phyloP scores from a whole-genome alignment of 2,888 invertebrate species.

The Volucella bombylans region DNA sequence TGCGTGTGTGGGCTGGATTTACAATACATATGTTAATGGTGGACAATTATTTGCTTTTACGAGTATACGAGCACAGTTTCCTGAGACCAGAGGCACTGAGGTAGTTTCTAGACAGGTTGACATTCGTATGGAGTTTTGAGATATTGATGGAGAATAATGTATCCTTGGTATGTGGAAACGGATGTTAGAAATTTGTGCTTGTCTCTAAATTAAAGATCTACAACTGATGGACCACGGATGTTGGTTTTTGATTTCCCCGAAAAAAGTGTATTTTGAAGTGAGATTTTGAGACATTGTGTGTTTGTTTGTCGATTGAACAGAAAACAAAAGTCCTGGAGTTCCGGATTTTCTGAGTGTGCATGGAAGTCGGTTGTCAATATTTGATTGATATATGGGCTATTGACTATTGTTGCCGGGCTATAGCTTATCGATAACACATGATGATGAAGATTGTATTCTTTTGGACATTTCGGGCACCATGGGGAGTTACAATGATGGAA shows the following conservation, averaged over 20 bases:
- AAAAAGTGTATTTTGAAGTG: conserved; percentile 23
- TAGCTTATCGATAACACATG: conserved; percentile 48
- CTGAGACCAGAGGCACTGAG: conserved; percentile 15
- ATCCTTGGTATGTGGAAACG: conserved; percentile 52
- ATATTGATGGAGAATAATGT: conserved; percentile 70
- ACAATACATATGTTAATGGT: conserved; percentile 69
- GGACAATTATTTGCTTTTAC: conserved; percentile 68
- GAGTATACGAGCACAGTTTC: conserved; percentile 24
- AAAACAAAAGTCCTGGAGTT: conserved; percentile 58
- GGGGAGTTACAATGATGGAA: conserved; percentile 40
- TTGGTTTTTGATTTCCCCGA: conserved; percentile 40
- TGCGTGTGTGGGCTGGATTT: conserved; percentile 13
- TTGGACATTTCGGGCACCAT: conserved; percentile 7
- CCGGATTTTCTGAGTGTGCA: conserved; percentile 47
- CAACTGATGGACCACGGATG: conserved; percentile 64
- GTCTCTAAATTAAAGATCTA: conserved; percentile 51
- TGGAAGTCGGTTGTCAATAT: conserved; percentile 67
- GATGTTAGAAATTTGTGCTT: conserved; percentile 49
- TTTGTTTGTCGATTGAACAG: conserved; percentile 51
- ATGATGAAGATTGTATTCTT: conserved; percentile 16
- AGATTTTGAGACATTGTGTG: conserved; percentile 12
- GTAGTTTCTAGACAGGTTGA: conserved; percentile 64
- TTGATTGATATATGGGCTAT: conserved; percentile 68
- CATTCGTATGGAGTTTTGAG: conserved; percentile 51
- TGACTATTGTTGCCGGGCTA: conserved; percentile 12